Evolutionary conservation across 2,888 invertebrate species (phyloP), one percentile per base, ranked within the genome.

Genomic region (Emesis furor): DNA sequence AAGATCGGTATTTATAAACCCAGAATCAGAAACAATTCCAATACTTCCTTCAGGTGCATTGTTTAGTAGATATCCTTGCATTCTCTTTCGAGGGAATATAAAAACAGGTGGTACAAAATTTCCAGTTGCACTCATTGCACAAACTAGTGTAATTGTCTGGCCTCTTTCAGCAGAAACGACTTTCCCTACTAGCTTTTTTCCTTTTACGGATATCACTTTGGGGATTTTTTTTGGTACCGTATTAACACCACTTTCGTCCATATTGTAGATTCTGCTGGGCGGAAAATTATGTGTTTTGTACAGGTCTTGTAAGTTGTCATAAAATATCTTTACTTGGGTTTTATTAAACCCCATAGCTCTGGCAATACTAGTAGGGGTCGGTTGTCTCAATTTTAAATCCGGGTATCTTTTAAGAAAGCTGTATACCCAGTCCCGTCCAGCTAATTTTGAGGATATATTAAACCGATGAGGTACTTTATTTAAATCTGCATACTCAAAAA

Each of bases 241-340:
- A n/a, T 51, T 59, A 5, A 59, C n/a, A 17, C 59, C 17, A 59
- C 17, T 59, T 59, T 59, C 62, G 59, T 81, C 73, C 17, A 76
- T 39, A 62, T 77, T 79, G 24, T 79, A 77, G 2, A 83, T 72
- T 17, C 39, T 67, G 76, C 86, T 79, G 39, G 91, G 83, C n/a
- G 69, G 30, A 87, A 90, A 87, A 39, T 85, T 83, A 55, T 88
- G 83, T 74, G 88, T 87, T 5, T 85, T 51, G 69, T 83, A 87
- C n/a, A 89, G 39, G 7, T 74, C 69, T 76, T 81, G 79, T 51
- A 91, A 74, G 76, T 90, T 90, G 6, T 82, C 46, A 78, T 86
- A 91, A 85, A 89, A 92, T 39, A 59, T 79, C 32, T 84, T 32
- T n/a, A 88, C 87, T 86, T 91, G 90, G 59, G 84, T 62, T 87